Percentiles rank a stretch among this genome's conserved stretches.
Conservation (phyloP, 1,140 invertebrate genomes). For the Lamellibrachia luymesi region DNA sequence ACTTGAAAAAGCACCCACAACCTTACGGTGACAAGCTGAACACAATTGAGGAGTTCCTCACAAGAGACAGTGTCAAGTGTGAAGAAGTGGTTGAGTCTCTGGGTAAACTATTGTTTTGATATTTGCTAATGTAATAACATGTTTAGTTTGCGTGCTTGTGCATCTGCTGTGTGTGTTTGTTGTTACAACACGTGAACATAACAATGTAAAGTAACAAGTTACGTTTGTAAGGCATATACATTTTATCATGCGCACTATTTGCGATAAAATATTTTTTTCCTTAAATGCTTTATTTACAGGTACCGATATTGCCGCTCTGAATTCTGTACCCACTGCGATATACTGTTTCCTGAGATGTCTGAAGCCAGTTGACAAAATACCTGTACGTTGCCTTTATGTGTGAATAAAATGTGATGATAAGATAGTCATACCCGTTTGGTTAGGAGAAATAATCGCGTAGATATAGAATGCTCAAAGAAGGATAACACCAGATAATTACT, state of each 20-base stretch:
- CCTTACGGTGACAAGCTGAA: conserved; percentile 48
- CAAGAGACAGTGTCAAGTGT: conserved; percentile 26
- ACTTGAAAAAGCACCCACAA: not conserved
- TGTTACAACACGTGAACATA: not conserved
- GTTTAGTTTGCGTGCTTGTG: not conserved
- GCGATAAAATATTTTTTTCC: no score
- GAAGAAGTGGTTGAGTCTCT: not conserved
- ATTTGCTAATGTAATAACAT: not conserved
- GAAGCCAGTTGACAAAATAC: conserved; percentile 55
- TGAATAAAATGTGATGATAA: conserved; percentile 60
- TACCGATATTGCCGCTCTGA: conserved; percentile 65
- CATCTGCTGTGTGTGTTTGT: no score
- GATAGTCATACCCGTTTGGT: conserved; percentile 19
- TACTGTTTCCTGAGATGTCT: conserved; percentile 70
- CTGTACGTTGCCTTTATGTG: not conserved
- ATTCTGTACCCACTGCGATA: conserved; percentile 76
- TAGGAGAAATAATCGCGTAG: no score
- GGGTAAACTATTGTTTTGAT: not conserved
- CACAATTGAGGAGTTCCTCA: conserved; percentile 45
- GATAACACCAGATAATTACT: no score
- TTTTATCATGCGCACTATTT: no score
- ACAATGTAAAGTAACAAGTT: not conserved
- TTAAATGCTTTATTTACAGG: conserved; percentile 17
- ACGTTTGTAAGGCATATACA: no score
- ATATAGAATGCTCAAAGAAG: no score